Percentiles rank a stretch among this genome's conserved stretches.
Conservation (phyloP, 2,113 vertebrate species). For the Puffinus mauretanicus region DNA sequence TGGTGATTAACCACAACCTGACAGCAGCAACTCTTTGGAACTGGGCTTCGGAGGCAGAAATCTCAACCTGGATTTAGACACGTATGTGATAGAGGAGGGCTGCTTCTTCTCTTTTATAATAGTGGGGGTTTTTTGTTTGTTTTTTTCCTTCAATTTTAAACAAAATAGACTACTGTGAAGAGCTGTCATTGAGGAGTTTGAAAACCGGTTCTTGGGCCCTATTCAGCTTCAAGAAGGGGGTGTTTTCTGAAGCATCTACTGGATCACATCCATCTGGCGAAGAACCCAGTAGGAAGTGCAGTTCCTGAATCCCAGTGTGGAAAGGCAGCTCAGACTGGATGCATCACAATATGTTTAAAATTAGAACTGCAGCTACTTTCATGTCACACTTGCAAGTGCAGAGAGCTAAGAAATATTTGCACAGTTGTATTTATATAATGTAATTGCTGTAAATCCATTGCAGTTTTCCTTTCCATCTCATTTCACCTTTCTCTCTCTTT, state of each 20-base stretch:
- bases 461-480: neutral
- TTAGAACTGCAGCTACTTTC: neutral
- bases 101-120: neutral
- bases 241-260: neutral
- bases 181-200: neutral
- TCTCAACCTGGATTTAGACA: neutral
- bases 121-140: neutral
- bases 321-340: neutral
- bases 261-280: neutral
- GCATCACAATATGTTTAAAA: neutral
- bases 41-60: neutral
- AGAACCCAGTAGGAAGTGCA: neutral
- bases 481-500: neutral
- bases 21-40: neutral
- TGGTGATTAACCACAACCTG: neutral
- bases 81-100: fast-evolving
- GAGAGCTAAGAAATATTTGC: neutral
- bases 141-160: neutral
- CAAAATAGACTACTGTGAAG: neutral
- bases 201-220: neutral
- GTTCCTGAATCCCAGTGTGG: neutral
- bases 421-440: neutral
- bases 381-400: neutral
- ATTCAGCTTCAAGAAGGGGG: neutral
- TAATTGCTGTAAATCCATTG: neutral